A percentile compares a stretch with the other conserved stretches of the same genome.
Evolutionary conservation across 2,797 vertebrate species (phyloP).

Genomic region (Mus minutoides): DNA sequence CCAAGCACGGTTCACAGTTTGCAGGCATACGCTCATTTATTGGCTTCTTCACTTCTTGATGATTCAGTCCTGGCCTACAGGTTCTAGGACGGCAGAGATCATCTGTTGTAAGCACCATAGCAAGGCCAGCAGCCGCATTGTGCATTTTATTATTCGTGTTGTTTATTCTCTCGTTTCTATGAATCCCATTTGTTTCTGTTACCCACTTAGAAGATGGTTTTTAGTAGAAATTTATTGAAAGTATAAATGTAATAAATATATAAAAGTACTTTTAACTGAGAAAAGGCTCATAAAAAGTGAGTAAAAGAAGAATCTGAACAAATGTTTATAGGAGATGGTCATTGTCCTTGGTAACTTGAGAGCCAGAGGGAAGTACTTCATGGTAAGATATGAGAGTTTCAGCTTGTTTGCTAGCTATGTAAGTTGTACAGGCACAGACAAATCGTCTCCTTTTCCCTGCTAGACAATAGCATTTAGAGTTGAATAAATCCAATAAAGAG

Average conservation of each 20-base stretch:
- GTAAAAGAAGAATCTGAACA: not conserved
- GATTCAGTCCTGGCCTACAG: not conserved
- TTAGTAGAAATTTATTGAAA: constrained; percentile 27
- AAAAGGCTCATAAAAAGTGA: constrained; percentile 27
- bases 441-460: not conserved
- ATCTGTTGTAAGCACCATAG: not conserved
- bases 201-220: not conserved
- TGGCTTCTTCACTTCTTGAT: not conserved
- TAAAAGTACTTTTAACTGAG: not conserved
- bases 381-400: not conserved
- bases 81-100: not conserved
- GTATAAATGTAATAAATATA: not conserved
- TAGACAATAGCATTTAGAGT: not conserved
- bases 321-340: not conserved
- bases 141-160: not conserved
- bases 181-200: not conserved
- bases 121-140: not conserved
- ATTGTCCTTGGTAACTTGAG: not conserved
- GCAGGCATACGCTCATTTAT: not conserved
- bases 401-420: not conserved
- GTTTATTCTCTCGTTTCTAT: constrained; percentile 32
- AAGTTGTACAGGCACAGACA: not conserved
- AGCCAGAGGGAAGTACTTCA: not conserved
- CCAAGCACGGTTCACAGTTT: not conserved
- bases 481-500: not conserved